Percentiles rank a stretch among this genome's conserved stretches.
These are phyloP conservation scores for Norana najaformis DNA, from an alignment of 2,888 invertebrate species.

Conservation along the genomic window DNA sequence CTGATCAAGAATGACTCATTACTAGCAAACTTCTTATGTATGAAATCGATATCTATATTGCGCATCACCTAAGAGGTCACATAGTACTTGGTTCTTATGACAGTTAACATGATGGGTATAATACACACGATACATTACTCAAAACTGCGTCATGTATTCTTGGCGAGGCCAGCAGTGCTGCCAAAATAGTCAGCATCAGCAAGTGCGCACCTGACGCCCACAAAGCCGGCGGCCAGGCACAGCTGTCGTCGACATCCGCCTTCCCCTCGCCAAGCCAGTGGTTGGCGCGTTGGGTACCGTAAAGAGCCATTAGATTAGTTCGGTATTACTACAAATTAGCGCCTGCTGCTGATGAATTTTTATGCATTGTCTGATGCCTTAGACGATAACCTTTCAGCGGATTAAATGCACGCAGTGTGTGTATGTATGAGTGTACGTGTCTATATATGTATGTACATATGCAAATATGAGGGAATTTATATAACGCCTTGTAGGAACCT, in stretches of 20 bases:
- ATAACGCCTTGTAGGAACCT: too few relatives aligned
- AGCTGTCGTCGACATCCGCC: too few relatives aligned
- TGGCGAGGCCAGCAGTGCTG: background rate
- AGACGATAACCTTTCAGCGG: background rate
- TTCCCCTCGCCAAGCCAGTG: background rate
- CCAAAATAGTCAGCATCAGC: background rate
- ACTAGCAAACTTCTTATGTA: background rate
- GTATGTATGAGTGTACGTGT: background rate
- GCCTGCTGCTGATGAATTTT: background rate
- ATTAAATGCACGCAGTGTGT: background rate
- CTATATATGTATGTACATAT: background rate
- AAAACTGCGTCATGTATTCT: background rate
- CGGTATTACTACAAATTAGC: background rate
- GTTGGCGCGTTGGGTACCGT: background rate
- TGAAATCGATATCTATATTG: background rate
- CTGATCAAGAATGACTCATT: background rate
- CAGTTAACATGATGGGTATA: background rate
- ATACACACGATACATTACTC: background rate
- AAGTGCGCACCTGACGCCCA: background rate
- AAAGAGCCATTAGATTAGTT: background rate
- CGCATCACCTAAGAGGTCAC: background rate
- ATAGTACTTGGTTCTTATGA: background rate
- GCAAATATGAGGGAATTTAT: background rate
- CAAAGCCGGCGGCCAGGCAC: too few relatives aligned
- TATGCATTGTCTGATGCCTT: background rate